Conservation (phyloP, 1,140 invertebrate genomes). For the Psix sp. region DNA sequence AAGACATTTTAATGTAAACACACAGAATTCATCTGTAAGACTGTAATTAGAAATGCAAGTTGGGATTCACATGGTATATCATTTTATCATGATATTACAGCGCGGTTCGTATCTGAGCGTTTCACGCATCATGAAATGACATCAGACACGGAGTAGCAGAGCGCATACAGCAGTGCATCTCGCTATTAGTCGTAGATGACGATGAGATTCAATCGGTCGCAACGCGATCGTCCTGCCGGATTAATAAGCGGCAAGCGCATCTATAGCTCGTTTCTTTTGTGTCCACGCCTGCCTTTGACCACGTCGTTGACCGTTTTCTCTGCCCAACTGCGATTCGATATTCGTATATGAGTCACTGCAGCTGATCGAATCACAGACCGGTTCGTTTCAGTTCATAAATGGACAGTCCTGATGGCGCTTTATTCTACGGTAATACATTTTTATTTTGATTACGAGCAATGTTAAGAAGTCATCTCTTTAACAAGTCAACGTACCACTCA, state of each 20-base stretch:
- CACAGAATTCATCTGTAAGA: not conserved
- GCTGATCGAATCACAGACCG: slow-evolving; percentile 49
- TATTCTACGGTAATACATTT: slow-evolving; percentile 32
- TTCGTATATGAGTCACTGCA: slow-evolving; percentile 40
- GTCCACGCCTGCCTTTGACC: slow-evolving; percentile 14
- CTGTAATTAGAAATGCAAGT: slow-evolving; percentile 15
- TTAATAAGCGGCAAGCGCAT: slow-evolving; percentile 39
- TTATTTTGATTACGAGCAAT: slow-evolving; percentile 10
- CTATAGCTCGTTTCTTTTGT: slow-evolving; percentile 14
- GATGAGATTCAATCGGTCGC: slow-evolving; percentile 39
- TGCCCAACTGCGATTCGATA: slow-evolving; percentile 40
- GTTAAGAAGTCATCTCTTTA: slow-evolving; percentile 17
- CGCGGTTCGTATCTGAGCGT: slow-evolving; percentile 9
- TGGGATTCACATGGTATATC: slow-evolving; percentile 8
- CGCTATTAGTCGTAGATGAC: slow-evolving; percentile 38
- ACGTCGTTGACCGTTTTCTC: slow-evolving; percentile 39
- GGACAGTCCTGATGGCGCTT: slow-evolving; percentile 32
- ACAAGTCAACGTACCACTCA: too few species aligned
- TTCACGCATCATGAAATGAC: slow-evolving; percentile 47
- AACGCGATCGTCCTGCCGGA: slow-evolving; percentile 44
- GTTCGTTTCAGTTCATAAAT: slow-evolving; percentile 50
- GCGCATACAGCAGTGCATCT: slow-evolving; percentile 29
- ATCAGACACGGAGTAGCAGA: slow-evolving; percentile 34
- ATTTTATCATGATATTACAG: not conserved
- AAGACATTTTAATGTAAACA: too few species aligned